Evolutionary conservation across 1,140 invertebrate species (phyloP), one percentile per base, ranked within the genome.

Genomic region (Hypsibius dujardini): DNA sequence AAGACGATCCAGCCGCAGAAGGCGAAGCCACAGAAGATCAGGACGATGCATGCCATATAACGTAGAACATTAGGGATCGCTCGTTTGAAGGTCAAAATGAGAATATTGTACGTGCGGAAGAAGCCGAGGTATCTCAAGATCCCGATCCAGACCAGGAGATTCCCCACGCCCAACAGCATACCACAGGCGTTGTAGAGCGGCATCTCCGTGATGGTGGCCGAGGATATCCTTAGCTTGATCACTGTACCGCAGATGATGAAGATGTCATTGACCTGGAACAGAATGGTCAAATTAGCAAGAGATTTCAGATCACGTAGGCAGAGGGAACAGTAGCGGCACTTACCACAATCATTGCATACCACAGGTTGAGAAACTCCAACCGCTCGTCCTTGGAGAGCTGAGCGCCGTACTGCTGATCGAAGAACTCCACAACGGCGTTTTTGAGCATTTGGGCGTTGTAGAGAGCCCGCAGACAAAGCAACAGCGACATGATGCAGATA

Each of bases 1-100:
- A 99, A 83, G 62, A 98, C 89, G 0, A 98, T 82, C 95, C 95
- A 99, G 1, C 95, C 95, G 79, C 92, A 96, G 75, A 99, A 94
- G 46, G 89, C 89, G 77, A 98, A 99, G 1, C 94, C 95, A 70
- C 89, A 87, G 81, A 95, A 98, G 70, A 95, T 86, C 0, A 96
- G 79, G 46, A 94, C 77, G 0, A 90, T 90, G 79, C 95, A 98
- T 2, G 95, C 83, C 47, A 94, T 83, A 79, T 98, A 99, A 72
- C 95, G 82, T 12, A 90, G 84, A 50, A 96, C 91, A 79, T 93
- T 92, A 15, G 90, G 95, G 69, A 88, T 86, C 1, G 90, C 92
- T 77, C 87, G 88, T 78, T 95, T 94, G 72, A 98, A 77, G 0
- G 95, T 98, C 50, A 98, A 79, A 77, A 98, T 95, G 1, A 99